Evolutionary conservation across 2,797 vertebrate genomes (phyloP), one percentile per base, ranked within the genome.

Genomic region (Glyptemys insculpta): DNA sequence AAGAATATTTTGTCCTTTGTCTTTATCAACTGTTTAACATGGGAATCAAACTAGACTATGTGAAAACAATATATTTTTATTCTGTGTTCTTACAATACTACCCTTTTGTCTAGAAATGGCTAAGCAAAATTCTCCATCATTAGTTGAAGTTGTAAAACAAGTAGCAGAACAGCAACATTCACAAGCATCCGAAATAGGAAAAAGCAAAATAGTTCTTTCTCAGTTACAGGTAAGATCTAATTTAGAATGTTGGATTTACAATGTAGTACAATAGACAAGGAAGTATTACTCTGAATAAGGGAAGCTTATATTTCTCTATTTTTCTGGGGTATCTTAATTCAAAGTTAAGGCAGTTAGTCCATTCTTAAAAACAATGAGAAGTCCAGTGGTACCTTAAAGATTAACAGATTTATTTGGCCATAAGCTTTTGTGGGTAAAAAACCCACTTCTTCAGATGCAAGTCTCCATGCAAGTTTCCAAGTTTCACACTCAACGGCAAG

Each of bases 101-200:
- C 31, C 16, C 29, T 86, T 92, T 88, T 87, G 11, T 92, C 68
- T 88, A 92, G 90, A 88, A 94, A 96, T 98, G 97, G 86, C 93
- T 82, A 34, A 97, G 52, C 87, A 96, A 90, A 96, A 74, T 68
- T 94, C 85, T 49, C 89, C 90, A 2, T 98, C 97, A 1, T 92
- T 99, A 50, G 86, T 8, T 16, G 97, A 98, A 53, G 96, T 91
- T 87, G 97, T 98, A 78, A 97, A 98, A 54, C 97, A 95, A 97
- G 97, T 98, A 84, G 96, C 95, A 87, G 96, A 98, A 83, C 98
- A 97, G 90, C 98, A 98, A n/a, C 97, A 97, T 87, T 96, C 95
- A 11, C 98, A 98, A 88, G 89, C 65, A 2, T 97, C 97, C 65
- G 98, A 98, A 92, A 96, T 98, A 94, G 97, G 98, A 92, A 98